Evolutionary conservation across 2,113 vertebrate species (phyloP).

Genomic region (Cisticola juncidis): DNA sequence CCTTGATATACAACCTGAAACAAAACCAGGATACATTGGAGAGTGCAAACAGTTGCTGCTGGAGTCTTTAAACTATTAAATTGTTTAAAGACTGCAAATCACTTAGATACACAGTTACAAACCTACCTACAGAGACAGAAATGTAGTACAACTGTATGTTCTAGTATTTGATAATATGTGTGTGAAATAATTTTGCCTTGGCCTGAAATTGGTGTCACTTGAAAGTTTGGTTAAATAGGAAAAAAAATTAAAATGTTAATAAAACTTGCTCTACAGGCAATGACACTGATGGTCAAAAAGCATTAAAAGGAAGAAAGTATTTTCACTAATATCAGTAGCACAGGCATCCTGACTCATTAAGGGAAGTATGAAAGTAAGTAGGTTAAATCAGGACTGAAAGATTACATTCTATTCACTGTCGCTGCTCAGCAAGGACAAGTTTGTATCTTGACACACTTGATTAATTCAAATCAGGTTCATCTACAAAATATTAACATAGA

Average conservation of each 20-base stretch:
- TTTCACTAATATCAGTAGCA: neutral
- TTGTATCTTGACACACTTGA: neutral
- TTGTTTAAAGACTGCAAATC: neutral
- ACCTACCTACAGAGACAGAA: neutral
- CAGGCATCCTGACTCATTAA: neutral
- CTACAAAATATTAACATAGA: neutral
- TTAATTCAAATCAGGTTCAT: neutral
- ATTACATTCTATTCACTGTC: neutral
- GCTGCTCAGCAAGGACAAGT: neutral
- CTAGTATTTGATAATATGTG: neutral
- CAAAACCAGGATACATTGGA: neutral
- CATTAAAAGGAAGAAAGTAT: neutral
- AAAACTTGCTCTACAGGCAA: neutral
- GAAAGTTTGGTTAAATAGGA: neutral
- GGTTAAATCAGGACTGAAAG: neutral
- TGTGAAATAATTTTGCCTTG: neutral
- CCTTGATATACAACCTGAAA: conserved; percentile 92
- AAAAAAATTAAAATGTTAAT: neutral
- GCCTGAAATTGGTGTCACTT: neutral
- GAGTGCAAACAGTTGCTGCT: neutral
- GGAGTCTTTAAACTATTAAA: neutral
- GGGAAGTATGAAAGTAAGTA: neutral
- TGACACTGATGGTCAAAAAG: neutral
- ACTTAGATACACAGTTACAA: neutral
- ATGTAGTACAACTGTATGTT: neutral